Evolutionary conservation across 2,113 vertebrate species (phyloP), one percentile per base, ranked within the genome.

Genomic region (Lucifuga dentata): DNA sequence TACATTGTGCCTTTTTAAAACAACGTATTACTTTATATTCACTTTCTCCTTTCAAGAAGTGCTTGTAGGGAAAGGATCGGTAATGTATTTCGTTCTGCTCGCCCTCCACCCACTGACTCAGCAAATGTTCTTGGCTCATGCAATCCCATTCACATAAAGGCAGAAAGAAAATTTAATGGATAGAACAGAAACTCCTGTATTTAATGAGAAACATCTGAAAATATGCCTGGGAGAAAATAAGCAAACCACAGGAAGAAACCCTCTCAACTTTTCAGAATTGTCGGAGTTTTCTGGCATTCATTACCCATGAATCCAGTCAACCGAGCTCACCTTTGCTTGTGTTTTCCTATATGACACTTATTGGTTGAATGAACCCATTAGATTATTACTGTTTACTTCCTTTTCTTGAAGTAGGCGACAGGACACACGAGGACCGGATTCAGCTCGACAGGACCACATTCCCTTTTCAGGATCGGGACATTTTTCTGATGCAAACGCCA

Each of bases 191-290:
- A 79, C 64, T 75, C 43, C 26, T 50, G 40, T 49, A 73, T 50
- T 77, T 83, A 81, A 83, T 53, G 43, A 84, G 63, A 64, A 80
- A 57, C 39, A 17, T 79, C 60, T 82, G 53, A 75, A n/a, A 80
- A 72, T 38, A 63, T 66, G 51, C 53, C 67, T 7, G 40, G 3
- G 26, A 29, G 3, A 5, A 70, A 57, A 68, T 60, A 58, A 74
- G 16, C 51, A 66, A 59, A 68, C n/a, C n/a, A n/a, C n/a, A n/a
- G n/a, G n/a, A n/a, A n/a, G 70, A 51, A 50, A 50, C 38, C 67
- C 55, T 39, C 50, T 48, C 10, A 53, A 24, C 44, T 59, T 61
- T 26, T 63, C 44, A 24, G 51, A 63, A 65, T 62, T 64, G 35
- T 26, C 11, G n/a, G 26, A 29, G 26, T 29, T 29, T 29, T 7